Conservation (phyloP, 1,140 invertebrate genomes). For the Oppia nitens region DNA sequence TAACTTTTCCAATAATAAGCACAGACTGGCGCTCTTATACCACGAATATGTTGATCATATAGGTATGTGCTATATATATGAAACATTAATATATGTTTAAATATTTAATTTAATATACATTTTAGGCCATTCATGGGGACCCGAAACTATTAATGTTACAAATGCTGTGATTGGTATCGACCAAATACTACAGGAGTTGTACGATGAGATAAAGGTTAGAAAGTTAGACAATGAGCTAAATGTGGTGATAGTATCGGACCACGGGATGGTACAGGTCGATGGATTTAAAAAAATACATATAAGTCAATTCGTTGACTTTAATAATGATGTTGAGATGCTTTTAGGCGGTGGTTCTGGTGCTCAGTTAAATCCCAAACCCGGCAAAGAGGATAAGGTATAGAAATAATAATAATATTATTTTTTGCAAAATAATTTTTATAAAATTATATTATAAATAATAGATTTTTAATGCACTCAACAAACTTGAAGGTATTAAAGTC, state of each 20-base stretch:
- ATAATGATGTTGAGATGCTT: constrained; percentile 19
- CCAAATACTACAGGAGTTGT: constrained; percentile 22
- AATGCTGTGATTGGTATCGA: constrained; percentile 26
- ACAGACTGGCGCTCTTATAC: constrained; percentile 18
- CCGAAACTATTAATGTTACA: constrained; percentile 23
- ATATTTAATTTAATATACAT: too few species aligned
- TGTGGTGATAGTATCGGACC: constrained; percentile 45
- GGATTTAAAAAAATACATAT: constrained; percentile 17
- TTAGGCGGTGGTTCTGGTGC: constrained; percentile 27
- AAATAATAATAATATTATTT: neutral
- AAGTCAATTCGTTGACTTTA: constrained; percentile 15
- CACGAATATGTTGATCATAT: constrained; percentile 19
- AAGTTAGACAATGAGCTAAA: constrained; percentile 23
- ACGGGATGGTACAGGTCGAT: constrained; percentile 45
- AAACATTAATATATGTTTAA: too few species aligned
- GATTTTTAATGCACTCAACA: constrained; percentile 27
- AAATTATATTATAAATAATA: too few species aligned
- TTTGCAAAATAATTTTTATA: too few species aligned
- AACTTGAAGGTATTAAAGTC: constrained; percentile 34
- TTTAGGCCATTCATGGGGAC: constrained; percentile 27
- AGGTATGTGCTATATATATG: constrained; percentile 5
- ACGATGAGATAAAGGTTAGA: constrained; percentile 21
- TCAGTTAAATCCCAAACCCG: constrained; percentile 37
- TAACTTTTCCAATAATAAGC: constrained; percentile 18
- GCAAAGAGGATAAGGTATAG: constrained; percentile 30